phyloP scores from a whole-genome alignment of 2,888 invertebrate species.

The Cyclophora punctaria region DNA sequence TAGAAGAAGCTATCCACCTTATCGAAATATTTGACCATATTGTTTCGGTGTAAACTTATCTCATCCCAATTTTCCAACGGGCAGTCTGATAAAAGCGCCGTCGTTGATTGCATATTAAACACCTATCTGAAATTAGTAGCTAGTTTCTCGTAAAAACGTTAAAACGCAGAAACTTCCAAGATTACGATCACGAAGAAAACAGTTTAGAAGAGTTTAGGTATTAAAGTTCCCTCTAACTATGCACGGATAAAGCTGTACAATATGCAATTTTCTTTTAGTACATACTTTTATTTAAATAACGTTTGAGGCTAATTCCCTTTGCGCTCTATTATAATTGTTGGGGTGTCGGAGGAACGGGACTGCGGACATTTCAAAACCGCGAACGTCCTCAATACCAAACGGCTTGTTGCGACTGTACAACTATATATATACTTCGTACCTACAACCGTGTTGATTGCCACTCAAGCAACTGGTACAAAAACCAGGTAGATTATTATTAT shows the following conservation, averaged over 20 bases:
- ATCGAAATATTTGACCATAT: too few species aligned
- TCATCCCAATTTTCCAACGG: too few species aligned
- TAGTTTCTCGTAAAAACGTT: too few species aligned
- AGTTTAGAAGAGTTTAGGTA: slow-evolving; percentile 1
- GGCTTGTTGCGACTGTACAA: too few species aligned
- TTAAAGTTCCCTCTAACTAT: slow-evolving; percentile 12
- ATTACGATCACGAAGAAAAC: slow-evolving; percentile 5
- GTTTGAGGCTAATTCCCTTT: slow-evolving; percentile 29
- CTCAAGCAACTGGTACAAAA: slow-evolving; percentile 3
- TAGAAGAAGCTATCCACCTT: too few species aligned
- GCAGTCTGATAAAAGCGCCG: too few species aligned
- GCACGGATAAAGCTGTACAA: slow-evolving; percentile 17
- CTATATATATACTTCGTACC: too few species aligned
- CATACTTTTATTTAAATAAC: slow-evolving; percentile 34
- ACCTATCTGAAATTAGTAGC: too few species aligned
- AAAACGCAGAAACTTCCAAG: neutral
- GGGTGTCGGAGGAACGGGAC: slow-evolving; percentile 15
- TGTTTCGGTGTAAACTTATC: too few species aligned
- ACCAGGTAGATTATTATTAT: neutral
- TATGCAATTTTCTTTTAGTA: slow-evolving; percentile 24
- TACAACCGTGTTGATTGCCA: slow-evolving; percentile 10
- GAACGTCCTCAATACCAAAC: slow-evolving; percentile 8
- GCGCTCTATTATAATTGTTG: slow-evolving; percentile 31
- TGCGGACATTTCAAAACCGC: slow-evolving; percentile 16
- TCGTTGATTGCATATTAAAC: too few species aligned